Percentiles rank a stretch among this genome's conserved stretches.
Conservation (phyloP, 2,113 vertebrate species). For the Pseudolaguvia tuberculata region DNA sequence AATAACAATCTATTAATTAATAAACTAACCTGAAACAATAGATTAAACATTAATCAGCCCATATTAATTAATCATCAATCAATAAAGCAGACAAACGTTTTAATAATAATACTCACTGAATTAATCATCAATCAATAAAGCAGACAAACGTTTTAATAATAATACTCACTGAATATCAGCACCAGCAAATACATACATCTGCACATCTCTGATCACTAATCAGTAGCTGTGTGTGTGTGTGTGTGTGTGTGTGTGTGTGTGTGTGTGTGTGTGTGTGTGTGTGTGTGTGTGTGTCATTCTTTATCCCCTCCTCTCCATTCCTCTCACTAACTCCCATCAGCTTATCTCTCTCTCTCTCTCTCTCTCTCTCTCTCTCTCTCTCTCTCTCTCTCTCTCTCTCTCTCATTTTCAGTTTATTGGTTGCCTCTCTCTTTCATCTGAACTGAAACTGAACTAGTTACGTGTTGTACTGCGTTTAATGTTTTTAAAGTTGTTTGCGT, state of each 20-base stretch:
- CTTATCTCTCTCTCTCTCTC: not conserved
- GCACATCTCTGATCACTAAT: not conserved
- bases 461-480: too few relatives aligned
- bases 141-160: not conserved
- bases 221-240: not conserved
- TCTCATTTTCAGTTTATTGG: too few relatives aligned
- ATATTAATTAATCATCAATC: not conserved
- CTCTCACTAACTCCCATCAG: not conserved
- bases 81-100: not conserved
- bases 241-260: too few relatives aligned
- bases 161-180: constrained; percentile 28
- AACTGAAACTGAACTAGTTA: constrained; percentile 9
- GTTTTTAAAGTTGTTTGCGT: too few relatives aligned
- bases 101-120: constrained; percentile 24
- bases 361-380: constrained; percentile 4
- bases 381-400: not conserved
- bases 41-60: not conserved
- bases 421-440: not conserved
- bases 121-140: not conserved
- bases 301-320: not conserved
- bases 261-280: not conserved
- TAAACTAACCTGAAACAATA: too few relatives aligned
- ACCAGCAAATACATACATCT: not conserved
- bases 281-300: not conserved
- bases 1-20: too few relatives aligned